A percentile compares a stretch with the other conserved stretches of the same genome.
Evolutionary conservation across 2,797 vertebrate genomes (phyloP).

Genomic region (Melanotaenia parkinsoni): DNA sequence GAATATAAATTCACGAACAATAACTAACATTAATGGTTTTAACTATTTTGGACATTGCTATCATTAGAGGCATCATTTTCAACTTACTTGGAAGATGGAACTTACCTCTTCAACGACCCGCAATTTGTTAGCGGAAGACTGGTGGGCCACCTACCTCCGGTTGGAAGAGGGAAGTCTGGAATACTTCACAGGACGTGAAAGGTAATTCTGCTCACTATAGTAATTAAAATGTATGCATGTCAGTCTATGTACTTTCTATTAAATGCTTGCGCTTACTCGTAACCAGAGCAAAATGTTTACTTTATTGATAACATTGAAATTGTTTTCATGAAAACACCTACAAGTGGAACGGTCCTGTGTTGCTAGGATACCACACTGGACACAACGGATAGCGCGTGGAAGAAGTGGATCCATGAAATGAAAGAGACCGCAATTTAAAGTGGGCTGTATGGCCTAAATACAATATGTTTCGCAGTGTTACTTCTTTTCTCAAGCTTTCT

Average conservation of each 20-base stretch:
- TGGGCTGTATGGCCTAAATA: too few species aligned
- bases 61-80: background rate
- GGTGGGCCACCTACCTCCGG: conserved; percentile 7
- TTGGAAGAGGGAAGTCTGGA: conserved; percentile 15
- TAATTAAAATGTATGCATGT: accelerated
- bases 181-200: background rate
- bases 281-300: accelerated
- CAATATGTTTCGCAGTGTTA: background rate
- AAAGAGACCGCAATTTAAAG: background rate
- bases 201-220: accelerated
- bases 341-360: conserved; percentile 64
- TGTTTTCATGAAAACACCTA: background rate
- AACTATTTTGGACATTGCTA: background rate
- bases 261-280: accelerated
- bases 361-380: conserved; percentile 70
- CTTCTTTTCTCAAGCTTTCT: background rate
- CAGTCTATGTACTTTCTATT: accelerated
- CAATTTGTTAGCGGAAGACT: conserved; percentile 62
- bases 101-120: conserved; percentile 37
- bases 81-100: background rate
- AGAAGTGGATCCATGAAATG: background rate
- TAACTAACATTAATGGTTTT: background rate
- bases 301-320: background rate
- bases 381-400: conserved; percentile 34
- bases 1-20: background rate